phyloP scores from a whole-genome alignment of 2,113 vertebrate genomes.

The Polypterus senegalus region DNA sequence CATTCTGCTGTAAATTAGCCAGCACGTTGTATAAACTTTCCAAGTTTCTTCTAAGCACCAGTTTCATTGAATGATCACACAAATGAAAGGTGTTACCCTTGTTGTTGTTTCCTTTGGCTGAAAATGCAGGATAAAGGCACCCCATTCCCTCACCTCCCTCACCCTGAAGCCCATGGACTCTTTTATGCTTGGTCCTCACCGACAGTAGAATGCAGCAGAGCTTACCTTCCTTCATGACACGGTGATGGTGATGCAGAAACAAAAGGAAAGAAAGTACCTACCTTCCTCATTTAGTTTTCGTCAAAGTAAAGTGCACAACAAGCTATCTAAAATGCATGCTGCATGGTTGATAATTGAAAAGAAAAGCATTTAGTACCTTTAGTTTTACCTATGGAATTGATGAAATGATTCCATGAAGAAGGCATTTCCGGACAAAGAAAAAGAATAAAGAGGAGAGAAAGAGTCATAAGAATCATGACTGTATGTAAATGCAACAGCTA shows the following conservation, averaged over 20 bases:
- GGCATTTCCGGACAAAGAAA: constrained; percentile 78
- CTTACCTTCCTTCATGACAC: constrained; percentile 12
- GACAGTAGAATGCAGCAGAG: constrained; percentile 20
- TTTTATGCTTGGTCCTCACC: constrained; percentile 32
- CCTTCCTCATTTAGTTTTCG: constrained; percentile 47
- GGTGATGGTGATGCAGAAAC: constrained; percentile 12
- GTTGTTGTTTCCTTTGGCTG: constrained; percentile 13
- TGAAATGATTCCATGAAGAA: constrained; percentile 97
- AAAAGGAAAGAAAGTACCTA: constrained; percentile 45
- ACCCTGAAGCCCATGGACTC: constrained; percentile 1
- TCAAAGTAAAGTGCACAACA: constrained; percentile 16
- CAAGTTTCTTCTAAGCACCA: constrained; percentile 19
- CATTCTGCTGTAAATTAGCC: too few species aligned
- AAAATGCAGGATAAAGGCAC: constrained; percentile 17
- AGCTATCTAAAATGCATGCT: constrained; percentile 19
- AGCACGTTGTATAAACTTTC: too few species aligned
- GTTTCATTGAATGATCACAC: constrained; percentile 16
- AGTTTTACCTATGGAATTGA: constrained; percentile 95
- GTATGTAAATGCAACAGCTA: constrained; percentile 43
- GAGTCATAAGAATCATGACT: constrained; percentile 69
- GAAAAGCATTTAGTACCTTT: constrained; percentile 82
- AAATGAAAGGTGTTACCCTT: constrained; percentile 25
- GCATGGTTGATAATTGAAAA: constrained; percentile 33
- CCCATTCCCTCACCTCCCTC: background rate
- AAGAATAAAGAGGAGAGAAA: constrained; percentile 68